A percentile compares a stretch with the other conserved stretches of the same genome.
These are phyloP conservation scores for Origma solitaria DNA, from an alignment of 2,113 vertebrate genomes.

Conservation along the genomic window DNA sequence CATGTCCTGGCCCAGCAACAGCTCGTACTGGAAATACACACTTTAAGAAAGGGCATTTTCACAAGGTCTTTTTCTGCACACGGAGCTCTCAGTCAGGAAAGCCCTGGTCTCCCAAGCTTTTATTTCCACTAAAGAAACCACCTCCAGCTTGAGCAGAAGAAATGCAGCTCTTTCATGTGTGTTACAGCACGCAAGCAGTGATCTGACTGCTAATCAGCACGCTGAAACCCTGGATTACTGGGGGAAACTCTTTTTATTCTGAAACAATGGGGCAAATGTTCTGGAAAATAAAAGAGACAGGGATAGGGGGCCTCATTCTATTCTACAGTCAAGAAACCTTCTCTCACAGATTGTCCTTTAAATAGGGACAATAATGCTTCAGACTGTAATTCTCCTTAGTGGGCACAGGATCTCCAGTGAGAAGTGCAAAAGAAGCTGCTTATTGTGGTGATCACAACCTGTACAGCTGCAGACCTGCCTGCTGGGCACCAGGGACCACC, in stretches of 20 bases:
- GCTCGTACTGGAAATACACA: neutral
- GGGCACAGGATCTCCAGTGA: neutral
- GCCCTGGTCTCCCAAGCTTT: neutral
- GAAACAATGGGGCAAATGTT: slow-evolving; percentile 51
- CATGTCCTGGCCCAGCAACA: neutral
- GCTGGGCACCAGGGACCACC: neutral
- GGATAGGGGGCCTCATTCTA: neutral
- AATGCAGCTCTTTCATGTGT: neutral
- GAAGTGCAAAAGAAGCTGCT: neutral
- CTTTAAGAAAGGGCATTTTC: neutral
- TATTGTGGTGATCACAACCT: neutral
- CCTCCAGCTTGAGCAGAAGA: neutral
- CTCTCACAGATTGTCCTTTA: neutral
- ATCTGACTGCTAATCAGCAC: neutral
- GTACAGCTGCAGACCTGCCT: neutral
- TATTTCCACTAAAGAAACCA: slow-evolving; percentile 1
- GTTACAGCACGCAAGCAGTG: neutral
- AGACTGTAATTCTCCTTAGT: neutral
- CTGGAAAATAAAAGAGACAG: neutral
- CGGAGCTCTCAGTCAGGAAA: neutral
- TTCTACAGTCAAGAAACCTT: neutral
- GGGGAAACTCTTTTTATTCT: neutral
- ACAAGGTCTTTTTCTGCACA: neutral
- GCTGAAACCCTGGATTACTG: neutral
- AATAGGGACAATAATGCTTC: neutral